Base-by-base conservation (phyloP, 2,888 invertebrate species). In the Sinhomidia bicolor region DNA sequence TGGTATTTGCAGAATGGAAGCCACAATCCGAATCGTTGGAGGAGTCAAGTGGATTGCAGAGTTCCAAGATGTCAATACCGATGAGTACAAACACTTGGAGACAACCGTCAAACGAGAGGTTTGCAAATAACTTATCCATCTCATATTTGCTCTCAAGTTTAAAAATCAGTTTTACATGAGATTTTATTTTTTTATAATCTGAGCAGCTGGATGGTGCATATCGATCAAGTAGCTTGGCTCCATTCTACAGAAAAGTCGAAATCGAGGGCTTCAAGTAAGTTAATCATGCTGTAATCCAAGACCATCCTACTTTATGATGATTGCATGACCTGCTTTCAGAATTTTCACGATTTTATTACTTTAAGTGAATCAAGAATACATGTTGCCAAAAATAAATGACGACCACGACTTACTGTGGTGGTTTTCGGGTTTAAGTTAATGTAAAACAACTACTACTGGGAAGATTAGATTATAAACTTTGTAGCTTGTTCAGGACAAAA, bases 21-120 rank as follows among this genome's bases (percentile, higher is more conserved):
- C 97, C 65, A 97, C 97, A 0, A 96, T 98, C 85, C 96, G 97
- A 94, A 95, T 98, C 91, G 95, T 97, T 89, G 96, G 96, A 92
- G 97, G 96, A 93, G 96, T 96, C 0, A 95, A 95, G 93, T 98
- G 98, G 98, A 95, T 96, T 65, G 97, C 97, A 0, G 98, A 98
- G 93, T 94, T 97, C 47, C 94, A 97, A 74, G 97, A 98, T 93
- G 96, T 97, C 92, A 97, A 98, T 93, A 98, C 98, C 0, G 95
- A 95, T 87, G 98, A 98, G 94, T 98, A 97, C 96, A 96, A 97
- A 93, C 95, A 95, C 90, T 94, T 98, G 47, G 97, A 92, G 68
- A 90, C 88, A 14, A 91, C 90, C 23, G 90, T 92, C 62, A 92
- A 91, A 54, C 86, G 91, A 89, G 91, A 91, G 90, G 92, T 92